Evolutionary conservation across 2,113 vertebrate species (phyloP).

Genomic region (Lepisosteus oculatus): DNA sequence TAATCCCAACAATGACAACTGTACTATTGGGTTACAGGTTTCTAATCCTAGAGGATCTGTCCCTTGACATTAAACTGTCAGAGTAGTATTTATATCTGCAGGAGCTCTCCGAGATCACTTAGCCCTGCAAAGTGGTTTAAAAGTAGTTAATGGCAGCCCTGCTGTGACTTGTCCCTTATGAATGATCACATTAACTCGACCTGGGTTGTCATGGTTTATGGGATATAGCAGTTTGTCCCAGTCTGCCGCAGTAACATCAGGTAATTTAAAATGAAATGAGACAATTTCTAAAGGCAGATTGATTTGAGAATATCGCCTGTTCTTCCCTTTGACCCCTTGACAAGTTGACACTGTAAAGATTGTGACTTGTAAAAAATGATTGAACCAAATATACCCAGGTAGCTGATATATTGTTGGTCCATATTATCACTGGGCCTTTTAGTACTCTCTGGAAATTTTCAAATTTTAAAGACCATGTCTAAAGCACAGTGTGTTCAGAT

Average conservation of each 20-base stretch:
- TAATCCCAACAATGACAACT: slow-evolving; percentile 74
- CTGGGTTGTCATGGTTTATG: slow-evolving; percentile 83
- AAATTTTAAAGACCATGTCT: slow-evolving; percentile 55
- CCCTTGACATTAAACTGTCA: slow-evolving; percentile 96
- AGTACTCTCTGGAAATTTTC: slow-evolving; percentile 68
- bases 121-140: slow-evolving; percentile 78
- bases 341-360: slow-evolving; percentile 83
- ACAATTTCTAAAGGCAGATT: slow-evolving; percentile 87
- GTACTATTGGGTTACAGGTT: slow-evolving; percentile 75
- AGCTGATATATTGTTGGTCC: slow-evolving; percentile 85
- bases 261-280: slow-evolving; percentile 87
- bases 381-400: slow-evolving; percentile 75
- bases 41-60: slow-evolving; percentile 91
- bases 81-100: slow-evolving; percentile 86
- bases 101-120: slow-evolving; percentile 75
- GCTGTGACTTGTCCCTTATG: slow-evolving; percentile 68
- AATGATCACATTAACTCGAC: slow-evolving; percentile 79
- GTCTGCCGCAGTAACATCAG: slow-evolving; percentile 66
- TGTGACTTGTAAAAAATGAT: slow-evolving; percentile 85
- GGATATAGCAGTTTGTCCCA: slow-evolving; percentile 76
- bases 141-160: slow-evolving; percentile 83
- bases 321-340: slow-evolving; percentile 85
- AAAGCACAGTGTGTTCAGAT: not conserved
- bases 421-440: slow-evolving; percentile 68
- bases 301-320: slow-evolving; percentile 81